Evolutionary conservation across 2,888 invertebrate genomes (phyloP), one percentile per base, ranked within the genome.

Genomic region (Serripes groenlandicus): DNA sequence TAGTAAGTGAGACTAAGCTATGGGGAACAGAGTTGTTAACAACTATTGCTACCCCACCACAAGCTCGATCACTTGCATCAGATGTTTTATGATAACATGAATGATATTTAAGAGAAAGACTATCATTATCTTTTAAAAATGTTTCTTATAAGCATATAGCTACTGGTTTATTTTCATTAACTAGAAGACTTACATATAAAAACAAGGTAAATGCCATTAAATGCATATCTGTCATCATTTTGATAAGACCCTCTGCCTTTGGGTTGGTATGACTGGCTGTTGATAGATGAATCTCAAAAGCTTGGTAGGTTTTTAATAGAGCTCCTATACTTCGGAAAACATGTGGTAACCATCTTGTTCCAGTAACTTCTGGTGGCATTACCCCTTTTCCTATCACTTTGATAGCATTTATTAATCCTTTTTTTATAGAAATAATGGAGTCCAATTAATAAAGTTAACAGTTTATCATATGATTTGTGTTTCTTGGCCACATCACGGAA

Each of bases 321-420:
- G 49, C 42, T 11, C 11, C 26, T 0, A 80, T 79, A 21, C 79
- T 80, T n/a, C 84, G 64, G 15, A n/a, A 78, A 1, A 84, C 66
- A 64, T 86, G 86, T 1, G 86, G 69, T 0, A 84, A 64, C 86
- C 86, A 82, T 35, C 84, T 23, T 2, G 82, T 82, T 18, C 84
- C 84, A 5, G 87, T 84, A 3, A 84, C 84, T 66, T 83, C 75
- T 35, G 78, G 54, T 23, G 77, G 73, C 5, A 77, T 23, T 15
- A 72, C 76, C 18, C 81, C 81, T 69, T 75, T 64, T 3, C 37
- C 37, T 4, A 62, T 28, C 3, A 70, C 26, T 69, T 54, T 15
- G 52, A 81, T 37, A 34, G 74, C 32, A 70, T 42, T 32, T 66
- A 73, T 28, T 54, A 85, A 68, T 0, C 76, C 81, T 18, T 32